Conservation (phyloP, 2,113 vertebrate genomes). For the Semicossyphus pulcher region DNA sequence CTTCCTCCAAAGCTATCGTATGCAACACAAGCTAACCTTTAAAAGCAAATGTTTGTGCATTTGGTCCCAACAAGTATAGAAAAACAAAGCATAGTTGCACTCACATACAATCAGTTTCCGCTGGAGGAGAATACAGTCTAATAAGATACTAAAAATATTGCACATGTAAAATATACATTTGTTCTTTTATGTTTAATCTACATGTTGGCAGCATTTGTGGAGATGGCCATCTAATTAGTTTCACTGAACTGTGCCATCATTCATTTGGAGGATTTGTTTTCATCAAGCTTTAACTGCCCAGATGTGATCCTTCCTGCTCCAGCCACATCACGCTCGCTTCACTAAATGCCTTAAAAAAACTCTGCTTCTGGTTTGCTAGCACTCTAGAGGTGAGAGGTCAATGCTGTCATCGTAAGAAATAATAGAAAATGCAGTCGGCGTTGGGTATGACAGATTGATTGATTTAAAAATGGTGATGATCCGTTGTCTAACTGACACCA, state of each 20-base stretch:
- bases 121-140: background rate
- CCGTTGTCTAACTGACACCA: constrained; percentile 62
- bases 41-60: background rate
- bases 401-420: constrained; percentile 8
- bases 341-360: background rate
- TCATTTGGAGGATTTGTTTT: constrained; percentile 34
- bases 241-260: constrained; percentile 24
- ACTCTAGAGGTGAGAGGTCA: constrained; percentile 28
- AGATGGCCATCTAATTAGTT: constrained; percentile 33
- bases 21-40: constrained; percentile 11
- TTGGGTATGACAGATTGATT: constrained; percentile 21
- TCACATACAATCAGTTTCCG: background rate
- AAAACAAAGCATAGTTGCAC: constrained; percentile 6
- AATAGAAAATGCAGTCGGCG: constrained; percentile 3
- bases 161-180: constrained; percentile 17
- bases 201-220: constrained; percentile 18
- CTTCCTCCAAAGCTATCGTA: constrained; percentile 15
- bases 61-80: background rate
- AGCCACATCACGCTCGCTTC: constrained; percentile 12
- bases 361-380: constrained; percentile 1
- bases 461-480: constrained; percentile 31
- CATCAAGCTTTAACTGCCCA: constrained; percentile 47
- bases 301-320: constrained; percentile 52
- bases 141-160: background rate
- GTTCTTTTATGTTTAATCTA: constrained; percentile 25